Percentiles rank a stretch among this genome's conserved stretches.
Conservation (phyloP, 2,113 vertebrate genomes). For the Gopherus flavomarginatus region DNA sequence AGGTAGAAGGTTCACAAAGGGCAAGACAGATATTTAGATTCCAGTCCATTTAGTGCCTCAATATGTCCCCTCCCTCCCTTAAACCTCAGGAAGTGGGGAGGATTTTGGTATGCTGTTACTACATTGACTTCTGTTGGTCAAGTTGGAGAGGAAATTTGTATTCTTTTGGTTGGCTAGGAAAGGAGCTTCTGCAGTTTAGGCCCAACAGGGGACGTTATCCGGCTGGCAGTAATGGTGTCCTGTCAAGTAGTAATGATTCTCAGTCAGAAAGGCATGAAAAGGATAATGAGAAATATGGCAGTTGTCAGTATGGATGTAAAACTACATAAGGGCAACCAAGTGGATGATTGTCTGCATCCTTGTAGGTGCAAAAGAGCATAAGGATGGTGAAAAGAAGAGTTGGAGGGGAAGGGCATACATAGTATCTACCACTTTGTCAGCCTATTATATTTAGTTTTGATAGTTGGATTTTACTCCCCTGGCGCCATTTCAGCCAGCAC, state of each 20-base stretch:
- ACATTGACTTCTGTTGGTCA: fast-evolving
- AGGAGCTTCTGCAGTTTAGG: background rate
- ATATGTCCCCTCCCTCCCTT: background rate
- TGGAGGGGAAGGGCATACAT: background rate
- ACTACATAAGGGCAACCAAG: background rate
- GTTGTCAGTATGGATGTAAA: background rate
- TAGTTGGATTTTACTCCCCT: background rate
- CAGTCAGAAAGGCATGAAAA: background rate
- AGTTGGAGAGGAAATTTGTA: background rate
- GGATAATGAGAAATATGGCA: fast-evolving
- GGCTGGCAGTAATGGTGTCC: background rate
- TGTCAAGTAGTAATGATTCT: background rate
- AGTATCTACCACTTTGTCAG: background rate
- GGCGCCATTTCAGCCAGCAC: background rate
- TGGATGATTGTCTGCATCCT: background rate
- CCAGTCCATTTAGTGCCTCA: background rate
- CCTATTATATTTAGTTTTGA: background rate
- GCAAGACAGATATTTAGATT: background rate
- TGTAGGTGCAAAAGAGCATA: background rate
- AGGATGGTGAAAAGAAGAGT: background rate
- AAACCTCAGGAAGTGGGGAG: background rate
- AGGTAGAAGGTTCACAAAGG: background rate
- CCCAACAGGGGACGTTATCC: background rate
- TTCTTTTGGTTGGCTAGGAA: background rate
- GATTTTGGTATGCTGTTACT: background rate